Evolutionary conservation across 2,888 invertebrate species (phyloP), one percentile per base, ranked within the genome.

Genomic region (Caenorhabditis sp.): DNA sequence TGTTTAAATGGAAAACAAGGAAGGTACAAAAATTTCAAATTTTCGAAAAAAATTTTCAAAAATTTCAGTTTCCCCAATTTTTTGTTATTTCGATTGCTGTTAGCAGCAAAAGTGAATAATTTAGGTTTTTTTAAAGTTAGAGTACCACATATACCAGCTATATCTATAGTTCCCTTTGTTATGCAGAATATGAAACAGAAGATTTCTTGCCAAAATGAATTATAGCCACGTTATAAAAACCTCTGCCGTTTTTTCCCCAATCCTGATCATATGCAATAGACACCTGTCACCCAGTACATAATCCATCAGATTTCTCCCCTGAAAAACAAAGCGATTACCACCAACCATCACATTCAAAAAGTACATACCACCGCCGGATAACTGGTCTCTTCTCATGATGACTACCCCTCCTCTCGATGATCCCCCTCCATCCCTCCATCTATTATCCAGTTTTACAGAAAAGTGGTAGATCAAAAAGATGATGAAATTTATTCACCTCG

Each of bases 241-340:
- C n/a, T n/a, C n/a, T n/a, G n/a, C n/a, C 31, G 31, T 31, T 31
- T 31, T 31, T 31, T 31, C 19, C 47, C 12, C 16, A 47, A n/a
- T 10, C 44, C 44, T n/a, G 44, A 44, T 44, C 44, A 44, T 44
- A 44, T 44, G 44, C 44, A 16, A 47, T 4, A 47, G 47, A 47
- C 4, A 47, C 47, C 47, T 47, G 19, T n/a, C n/a, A n/a, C n/a
- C n/a, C n/a, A n/a, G n/a, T 47, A 47, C 47, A 47, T 47, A 47
- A 47, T 47, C 47, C 19, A 47, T 54, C 24, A 24, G 12, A 54
- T 19, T n/a, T n/a, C n/a, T n/a, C n/a, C 19, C 61, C 22, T 12
- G n/a, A 28, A 63, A 63, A 63, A 63, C 63, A 63, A 63, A 63
- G 63, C 63, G 63, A 63, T 63, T 63, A 63, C 63, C 22, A 58